Conservation (phyloP, 2,888 invertebrate species). For the Napeogenes sylphis region DNA sequence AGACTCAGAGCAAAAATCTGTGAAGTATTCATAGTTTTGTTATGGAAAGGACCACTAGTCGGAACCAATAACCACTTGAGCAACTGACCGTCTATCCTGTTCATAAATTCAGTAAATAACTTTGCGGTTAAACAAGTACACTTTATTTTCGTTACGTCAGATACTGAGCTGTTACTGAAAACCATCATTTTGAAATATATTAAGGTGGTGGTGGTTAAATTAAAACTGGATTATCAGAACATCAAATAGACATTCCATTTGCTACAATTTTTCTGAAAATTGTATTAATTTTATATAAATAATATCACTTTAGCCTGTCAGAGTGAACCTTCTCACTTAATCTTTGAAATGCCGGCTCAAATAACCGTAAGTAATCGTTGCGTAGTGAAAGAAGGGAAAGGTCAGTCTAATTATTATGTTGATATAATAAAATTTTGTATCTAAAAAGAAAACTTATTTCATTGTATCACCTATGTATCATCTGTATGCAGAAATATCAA, state of each 20-base stretch:
- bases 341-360: slow-evolving; percentile 16
- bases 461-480: too few relatives aligned
- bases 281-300: slow-evolving; percentile 20
- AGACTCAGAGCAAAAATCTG: too few relatives aligned
- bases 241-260: slow-evolving; percentile 9
- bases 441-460: neutral
- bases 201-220: neutral
- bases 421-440: neutral
- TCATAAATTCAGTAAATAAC: too few relatives aligned
- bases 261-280: slow-evolving; percentile 10
- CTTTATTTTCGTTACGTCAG: too few relatives aligned
- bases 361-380: slow-evolving; percentile 14
- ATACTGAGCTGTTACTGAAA: too few relatives aligned
- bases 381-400: slow-evolving; percentile 10
- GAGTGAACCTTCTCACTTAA: slow-evolving; percentile 11
- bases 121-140: too few relatives aligned
- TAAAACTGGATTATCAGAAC: neutral
- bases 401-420: slow-evolving; percentile 5
- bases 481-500: too few relatives aligned
- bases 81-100: too few relatives aligned
- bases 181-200: too few relatives aligned
- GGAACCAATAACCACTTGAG: too few relatives aligned
- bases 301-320: slow-evolving; percentile 22
- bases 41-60: too few relatives aligned
- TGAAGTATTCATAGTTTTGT: too few relatives aligned